Base-by-base conservation (phyloP, 2,888 invertebrate genomes). In the Mallateleia sp. region DNA sequence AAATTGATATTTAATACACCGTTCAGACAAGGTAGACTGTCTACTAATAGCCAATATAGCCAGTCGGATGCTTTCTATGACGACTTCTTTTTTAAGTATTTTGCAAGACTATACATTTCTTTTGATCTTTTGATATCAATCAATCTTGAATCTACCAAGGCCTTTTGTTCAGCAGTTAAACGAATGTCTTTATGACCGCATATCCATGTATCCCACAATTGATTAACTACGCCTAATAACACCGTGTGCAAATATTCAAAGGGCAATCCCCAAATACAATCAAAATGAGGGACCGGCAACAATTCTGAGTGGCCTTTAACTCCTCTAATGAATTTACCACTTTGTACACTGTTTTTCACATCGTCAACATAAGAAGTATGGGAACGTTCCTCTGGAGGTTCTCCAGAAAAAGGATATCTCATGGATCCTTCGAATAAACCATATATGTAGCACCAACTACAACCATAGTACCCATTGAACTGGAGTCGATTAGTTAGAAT, bases 391-490 rank as follows among this genome's bases (percentile, higher is more conserved):
- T 56, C 42, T 11, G 22, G 22, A 22, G 45, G 20, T 38, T 56
- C 34, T 56, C 34, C 47, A 52, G 54, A 34, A n/a, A 45, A 5
- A 1, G 14, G 14, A 18, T 38, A 67, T 56, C 32, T 42, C 66
- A 25, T 58, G 7, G 47, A 25, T 18, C 47, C 47, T 7, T 54
- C 58, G 24, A 78, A 80, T 18, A 24, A 5, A 22, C 87, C 88
- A 50, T 77, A 14, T 1, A 75, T 60, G 11, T 88, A 89, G 50
- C 89, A 88, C 85, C 87, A 89, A 15, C 87, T 85, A 45, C 89
- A 89, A 18, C 90, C 88, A 47, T 47, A 79, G 22, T 71, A 56
- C 1, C 89, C 88, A 52, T 87, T 87, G 25, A 78, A 88, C n/a
- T 82, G 74, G 9, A 85, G 58, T 66, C 88, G 62, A 56, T 88